These are phyloP conservation scores for Liopterus haemorrhoidalis DNA, from an alignment of 2,888 invertebrate species.

Conservation along the genomic window DNA sequence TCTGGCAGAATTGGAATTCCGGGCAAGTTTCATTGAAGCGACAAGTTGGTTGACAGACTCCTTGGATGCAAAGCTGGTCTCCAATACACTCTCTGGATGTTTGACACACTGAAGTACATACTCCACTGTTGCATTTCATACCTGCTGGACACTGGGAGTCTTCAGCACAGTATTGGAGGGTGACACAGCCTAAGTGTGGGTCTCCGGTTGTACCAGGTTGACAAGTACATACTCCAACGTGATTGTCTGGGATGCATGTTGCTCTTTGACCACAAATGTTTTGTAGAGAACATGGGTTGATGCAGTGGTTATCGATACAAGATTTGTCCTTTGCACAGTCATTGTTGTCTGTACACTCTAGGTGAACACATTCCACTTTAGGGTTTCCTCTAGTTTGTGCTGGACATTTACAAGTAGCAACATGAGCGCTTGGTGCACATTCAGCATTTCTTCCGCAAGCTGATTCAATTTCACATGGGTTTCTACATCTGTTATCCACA, in stretches of 20 bases:
- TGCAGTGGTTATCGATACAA: conserved; percentile 73
- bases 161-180: conserved; percentile 73
- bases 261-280: conserved; percentile 81
- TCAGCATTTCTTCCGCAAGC: conserved; percentile 72
- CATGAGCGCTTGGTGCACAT: conserved; percentile 64
- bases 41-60: conserved; percentile 80
- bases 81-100: conserved; percentile 78
- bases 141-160: conserved; percentile 79
- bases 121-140: conserved; percentile 74
- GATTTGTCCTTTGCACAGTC: conserved; percentile 68
- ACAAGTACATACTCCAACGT: conserved; percentile 78
- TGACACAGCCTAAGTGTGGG: conserved; percentile 76
- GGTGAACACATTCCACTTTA: conserved; percentile 60
- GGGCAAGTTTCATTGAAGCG: conserved; percentile 74
- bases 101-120: conserved; percentile 72
- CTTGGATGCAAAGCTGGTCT: conserved; percentile 80
- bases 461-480: conserved; percentile 63
- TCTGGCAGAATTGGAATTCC: conserved; percentile 75
- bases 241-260: conserved; percentile 68
- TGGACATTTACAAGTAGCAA: conserved; percentile 69
- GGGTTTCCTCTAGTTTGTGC: conserved; percentile 71
- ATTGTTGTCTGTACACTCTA: conserved; percentile 72
- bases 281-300: conserved; percentile 72
- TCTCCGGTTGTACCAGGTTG: conserved; percentile 79
- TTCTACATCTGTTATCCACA: conserved; percentile 65